phyloP scores from a whole-genome alignment of 1,140 invertebrate species.

The Laupala kohalensis region DNA sequence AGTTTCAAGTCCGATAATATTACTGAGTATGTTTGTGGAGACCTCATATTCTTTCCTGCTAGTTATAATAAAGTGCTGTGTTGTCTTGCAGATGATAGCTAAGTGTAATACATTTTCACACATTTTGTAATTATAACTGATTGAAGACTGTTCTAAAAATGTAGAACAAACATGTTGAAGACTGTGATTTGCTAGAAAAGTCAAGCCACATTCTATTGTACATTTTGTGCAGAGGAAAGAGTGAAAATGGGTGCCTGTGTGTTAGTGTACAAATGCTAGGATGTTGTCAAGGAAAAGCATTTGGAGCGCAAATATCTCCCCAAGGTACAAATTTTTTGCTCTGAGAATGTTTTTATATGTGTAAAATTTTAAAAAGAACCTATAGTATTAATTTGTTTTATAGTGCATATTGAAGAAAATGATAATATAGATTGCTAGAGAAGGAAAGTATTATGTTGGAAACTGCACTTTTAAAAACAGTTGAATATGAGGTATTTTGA shows the following conservation, averaged over 20 bases:
- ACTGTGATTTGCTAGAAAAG: slow-evolving; percentile 6
- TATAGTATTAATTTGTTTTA: slow-evolving; percentile 5
- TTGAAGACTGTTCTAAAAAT: slow-evolving; percentile 3
- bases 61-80: background rate
- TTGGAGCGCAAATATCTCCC: slow-evolving; percentile 5
- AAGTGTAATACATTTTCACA: background rate
- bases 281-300: background rate
- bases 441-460: background rate
- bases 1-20: background rate
- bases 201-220: background rate
- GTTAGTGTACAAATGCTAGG: background rate
- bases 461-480: background rate
- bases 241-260: background rate
- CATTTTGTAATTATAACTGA: background rate
- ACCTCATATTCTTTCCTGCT: background rate
- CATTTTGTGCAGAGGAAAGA: background rate
- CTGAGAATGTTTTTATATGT: slow-evolving; percentile 4
- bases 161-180: slow-evolving; percentile 3
- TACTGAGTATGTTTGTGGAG: background rate
- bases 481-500: background rate
- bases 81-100: background rate
- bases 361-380: slow-evolving; percentile 1
- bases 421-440: background rate
- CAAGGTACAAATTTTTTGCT: slow-evolving; percentile 12
- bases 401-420: slow-evolving; percentile 3